phyloP scores from a whole-genome alignment of 2,888 invertebrate species.

The Pelosia muscerda region DNA sequence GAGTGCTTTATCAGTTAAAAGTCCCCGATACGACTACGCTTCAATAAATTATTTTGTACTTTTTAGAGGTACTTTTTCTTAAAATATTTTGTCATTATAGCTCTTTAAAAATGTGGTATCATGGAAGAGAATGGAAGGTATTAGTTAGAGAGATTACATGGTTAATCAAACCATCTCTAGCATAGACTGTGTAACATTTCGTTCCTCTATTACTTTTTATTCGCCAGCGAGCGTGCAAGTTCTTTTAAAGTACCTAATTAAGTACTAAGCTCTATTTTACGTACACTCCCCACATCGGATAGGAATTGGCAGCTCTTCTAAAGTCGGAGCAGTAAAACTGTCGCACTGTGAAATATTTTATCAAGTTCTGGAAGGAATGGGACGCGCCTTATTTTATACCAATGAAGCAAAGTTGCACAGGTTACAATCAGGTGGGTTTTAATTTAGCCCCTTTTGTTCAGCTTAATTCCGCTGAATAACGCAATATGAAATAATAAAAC shows the following conservation, averaged over 20 bases:
- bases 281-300: conserved; percentile 4
- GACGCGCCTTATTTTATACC: conserved; percentile 20
- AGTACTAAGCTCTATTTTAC: conserved; percentile 15
- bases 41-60: too few relatives aligned
- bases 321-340: conserved; percentile 24
- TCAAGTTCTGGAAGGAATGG: conserved; percentile 15
- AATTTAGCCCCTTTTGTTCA: not conserved
- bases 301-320: conserved; percentile 20
- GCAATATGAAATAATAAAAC: too few relatives aligned
- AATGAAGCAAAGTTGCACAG: conserved; percentile 1
- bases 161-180: not conserved
- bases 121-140: too few relatives aligned
- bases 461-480: too few relatives aligned
- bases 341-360: conserved; percentile 23
- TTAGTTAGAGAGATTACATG: not conserved
- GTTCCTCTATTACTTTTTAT: not conserved
- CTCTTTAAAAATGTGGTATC: too few relatives aligned
- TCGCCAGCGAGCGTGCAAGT: not conserved
- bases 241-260: conserved; percentile 19
- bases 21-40: too few relatives aligned
- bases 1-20: too few relatives aligned
- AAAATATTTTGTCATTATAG: too few relatives aligned
- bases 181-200: not conserved
- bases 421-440: not conserved
- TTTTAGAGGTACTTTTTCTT: too few relatives aligned